These are phyloP conservation scores for Magallana angulata DNA, from an alignment of 1,140 invertebrate genomes.

Conservation along the genomic window DNA sequence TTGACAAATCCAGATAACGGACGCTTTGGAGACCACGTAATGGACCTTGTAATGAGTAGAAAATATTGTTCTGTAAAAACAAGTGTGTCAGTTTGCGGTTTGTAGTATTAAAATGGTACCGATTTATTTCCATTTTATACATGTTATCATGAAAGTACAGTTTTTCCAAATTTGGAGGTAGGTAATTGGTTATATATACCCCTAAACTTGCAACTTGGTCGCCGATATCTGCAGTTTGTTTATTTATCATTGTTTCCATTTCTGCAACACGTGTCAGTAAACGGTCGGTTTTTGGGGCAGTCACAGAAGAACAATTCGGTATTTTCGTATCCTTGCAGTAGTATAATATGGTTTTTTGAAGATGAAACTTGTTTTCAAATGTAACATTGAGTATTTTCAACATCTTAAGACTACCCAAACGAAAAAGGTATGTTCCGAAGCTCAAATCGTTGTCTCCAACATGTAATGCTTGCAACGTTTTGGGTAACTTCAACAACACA, in stretches of 20 bases:
- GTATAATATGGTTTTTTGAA: neutral
- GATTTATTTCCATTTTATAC: neutral
- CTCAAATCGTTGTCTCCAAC: neutral
- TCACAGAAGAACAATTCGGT: too few relatives aligned
- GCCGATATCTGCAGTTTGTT: neutral
- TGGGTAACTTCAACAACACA: neutral
- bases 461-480: neutral
- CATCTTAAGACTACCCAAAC: neutral
- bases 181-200: neutral
- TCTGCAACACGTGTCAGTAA: too few relatives aligned
- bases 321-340: neutral
- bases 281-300: too few relatives aligned
- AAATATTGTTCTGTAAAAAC: neutral
- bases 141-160: conserved; percentile 21
- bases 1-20: neutral
- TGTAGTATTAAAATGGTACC: neutral
- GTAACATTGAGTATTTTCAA: neutral
- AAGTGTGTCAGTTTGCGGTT: neutral
- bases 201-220: neutral
- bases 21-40: neutral
- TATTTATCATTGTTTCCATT: too few relatives aligned
- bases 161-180: conserved; percentile 34
- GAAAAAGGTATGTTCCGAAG: neutral
- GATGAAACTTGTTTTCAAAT: neutral
- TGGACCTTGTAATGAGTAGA: neutral